Percentiles rank a stretch among this genome's conserved stretches.
Evolutionary conservation across 2,113 vertebrate species (phyloP).

Genomic region (Amblyornis subalaris): DNA sequence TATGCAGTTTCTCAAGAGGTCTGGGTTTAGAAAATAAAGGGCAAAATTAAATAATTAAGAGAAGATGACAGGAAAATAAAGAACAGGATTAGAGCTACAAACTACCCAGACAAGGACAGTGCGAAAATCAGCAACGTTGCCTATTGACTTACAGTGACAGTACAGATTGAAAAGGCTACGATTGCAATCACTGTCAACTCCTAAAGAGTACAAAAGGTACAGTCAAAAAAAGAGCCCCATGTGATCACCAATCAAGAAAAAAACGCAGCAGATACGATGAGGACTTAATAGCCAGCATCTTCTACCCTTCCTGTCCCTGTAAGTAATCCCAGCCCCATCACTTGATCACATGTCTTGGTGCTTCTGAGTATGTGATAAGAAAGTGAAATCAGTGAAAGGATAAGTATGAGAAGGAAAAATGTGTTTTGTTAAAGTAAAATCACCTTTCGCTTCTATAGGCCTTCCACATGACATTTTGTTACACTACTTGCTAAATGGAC

Average conservation of each 20-base stretch:
- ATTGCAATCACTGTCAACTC: slow-evolving; percentile 23
- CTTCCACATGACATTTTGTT: neutral
- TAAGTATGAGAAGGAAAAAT: neutral
- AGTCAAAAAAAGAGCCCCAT: neutral
- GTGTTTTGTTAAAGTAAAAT: neutral
- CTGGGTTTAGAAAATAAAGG: neutral
- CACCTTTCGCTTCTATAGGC: neutral
- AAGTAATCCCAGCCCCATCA: neutral
- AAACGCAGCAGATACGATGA: neutral
- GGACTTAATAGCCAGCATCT: neutral
- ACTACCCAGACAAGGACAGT: neutral
- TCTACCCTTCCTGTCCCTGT: neutral
- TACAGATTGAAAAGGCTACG: slow-evolving; percentile 1
- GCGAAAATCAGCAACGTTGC: neutral
- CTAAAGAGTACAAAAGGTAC: neutral
- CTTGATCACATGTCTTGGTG: neutral
- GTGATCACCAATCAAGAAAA: slow-evolving; percentile 9
- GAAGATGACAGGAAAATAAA: neutral
- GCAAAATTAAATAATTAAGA: neutral
- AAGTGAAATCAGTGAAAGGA: neutral
- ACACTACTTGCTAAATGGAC: neutral
- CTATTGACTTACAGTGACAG: neutral
- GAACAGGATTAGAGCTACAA: neutral
- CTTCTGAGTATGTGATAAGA: neutral
- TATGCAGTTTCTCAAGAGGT: neutral